Base-by-base conservation (phyloP, 2,113 vertebrate species). In the Pionites leucogaster region DNA sequence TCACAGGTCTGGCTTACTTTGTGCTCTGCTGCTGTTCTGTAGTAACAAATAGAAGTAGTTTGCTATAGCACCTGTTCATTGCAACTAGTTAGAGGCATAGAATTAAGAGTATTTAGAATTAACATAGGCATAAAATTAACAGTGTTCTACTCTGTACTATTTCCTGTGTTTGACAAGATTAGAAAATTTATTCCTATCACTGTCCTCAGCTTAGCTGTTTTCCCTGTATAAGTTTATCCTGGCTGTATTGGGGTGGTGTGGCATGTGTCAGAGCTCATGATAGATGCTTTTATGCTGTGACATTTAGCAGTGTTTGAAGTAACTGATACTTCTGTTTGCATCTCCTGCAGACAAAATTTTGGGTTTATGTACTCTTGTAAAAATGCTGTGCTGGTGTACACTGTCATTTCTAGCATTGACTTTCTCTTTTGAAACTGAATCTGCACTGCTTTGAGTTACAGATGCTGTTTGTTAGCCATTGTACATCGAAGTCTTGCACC, bases 331-430 rank as follows among this genome's bases (percentile, higher is more conserved):
- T 86, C 4, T 28, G 28, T 69, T 85, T 55, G 23, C 7, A 3
- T 10, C n/a, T 77, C 59, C 37, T 77, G 39, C 59, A 86, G 44
- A 20, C 44, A 64, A n/a, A 52, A 42, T 47, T 44, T 64, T 47
- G 53, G 4, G 3, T 5, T 47, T 77, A 27, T 50, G 10, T 72
- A 6, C 27, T 33, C 64, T 41, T 15, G 4, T 39, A 35, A 14
- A 62, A 59, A 22, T 2, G 1, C 42, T 57, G 16, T 49, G 18
- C 5, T 0, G 4, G 16, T 62, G 7, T 25, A 17, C 8, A 1
- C 20, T 63, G 20, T 62, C 22, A 49, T 53, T 59, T 44, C 10
- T 37, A 39, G 55, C 37, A 15, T 11, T 75, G 69, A 31, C 14
- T 82, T 70, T 55, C 35, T 55, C 13, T 76, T 62, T 50, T 52